These are phyloP conservation scores for Spheniscus humboldti DNA, from an alignment of 2,797 vertebrate species.

Conservation along the genomic window DNA sequence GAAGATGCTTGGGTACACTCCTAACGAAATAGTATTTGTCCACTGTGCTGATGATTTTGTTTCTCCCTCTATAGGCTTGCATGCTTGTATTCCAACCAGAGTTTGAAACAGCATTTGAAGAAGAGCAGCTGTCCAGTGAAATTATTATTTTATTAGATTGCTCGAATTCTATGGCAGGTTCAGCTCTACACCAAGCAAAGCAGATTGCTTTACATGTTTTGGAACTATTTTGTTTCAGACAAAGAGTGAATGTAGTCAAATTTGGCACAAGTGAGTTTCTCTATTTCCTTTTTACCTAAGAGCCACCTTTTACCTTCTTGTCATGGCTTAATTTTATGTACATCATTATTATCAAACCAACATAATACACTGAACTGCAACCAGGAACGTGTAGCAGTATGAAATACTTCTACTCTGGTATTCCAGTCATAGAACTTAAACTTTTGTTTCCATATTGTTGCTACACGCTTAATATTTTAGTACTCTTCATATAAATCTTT, in stretches of 20 bases:
- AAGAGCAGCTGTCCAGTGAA: conserved; percentile 33
- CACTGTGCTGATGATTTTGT: neutral
- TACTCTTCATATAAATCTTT: neutral
- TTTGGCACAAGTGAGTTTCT: conserved; percentile 80
- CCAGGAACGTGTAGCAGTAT: neutral
- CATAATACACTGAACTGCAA: neutral
- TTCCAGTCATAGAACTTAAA: neutral
- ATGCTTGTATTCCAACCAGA: conserved; percentile 88
- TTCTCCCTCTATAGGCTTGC: conserved; percentile 75
- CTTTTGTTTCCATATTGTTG: neutral
- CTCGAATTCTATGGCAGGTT: conserved; percentile 83
- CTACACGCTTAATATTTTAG: neutral
- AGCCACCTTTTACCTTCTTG: neutral
- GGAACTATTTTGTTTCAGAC: conserved; percentile 14
- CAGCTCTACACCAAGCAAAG: conserved; percentile 70
- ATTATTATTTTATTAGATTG: conserved; percentile 81
- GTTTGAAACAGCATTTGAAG: conserved; percentile 47
- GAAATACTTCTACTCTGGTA: neutral
- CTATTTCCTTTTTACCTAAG: neutral
- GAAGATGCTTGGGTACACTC: neutral
- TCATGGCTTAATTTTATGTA: neutral
- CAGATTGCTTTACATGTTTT: conserved; percentile 76
- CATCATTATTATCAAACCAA: neutral
- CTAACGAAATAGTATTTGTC: neutral
- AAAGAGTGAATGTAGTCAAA: conserved; percentile 74